phyloP scores from a whole-genome alignment of 2,113 vertebrate genomes.

The Oceanodroma tethys region DNA sequence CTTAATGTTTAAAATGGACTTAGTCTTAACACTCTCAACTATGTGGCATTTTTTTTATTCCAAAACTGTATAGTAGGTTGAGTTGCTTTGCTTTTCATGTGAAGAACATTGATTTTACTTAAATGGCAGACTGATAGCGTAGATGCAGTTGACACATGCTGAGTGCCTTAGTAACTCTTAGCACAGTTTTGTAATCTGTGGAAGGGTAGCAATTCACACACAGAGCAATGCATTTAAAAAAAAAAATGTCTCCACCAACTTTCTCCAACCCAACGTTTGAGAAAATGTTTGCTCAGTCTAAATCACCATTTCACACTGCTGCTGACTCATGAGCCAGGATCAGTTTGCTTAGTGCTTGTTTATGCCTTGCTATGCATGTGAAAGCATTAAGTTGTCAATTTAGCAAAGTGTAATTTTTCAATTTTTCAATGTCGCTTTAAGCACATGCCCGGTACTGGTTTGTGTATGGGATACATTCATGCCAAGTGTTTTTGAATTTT shows the following conservation, averaged over 20 bases:
- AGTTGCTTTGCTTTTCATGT: neutral
- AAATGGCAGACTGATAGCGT: neutral
- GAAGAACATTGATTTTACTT: neutral
- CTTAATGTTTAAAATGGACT: neutral
- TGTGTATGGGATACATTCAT: neutral
- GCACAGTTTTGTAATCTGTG: neutral
- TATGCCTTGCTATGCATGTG: neutral
- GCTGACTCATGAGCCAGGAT: neutral
- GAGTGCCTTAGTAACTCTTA: neutral
- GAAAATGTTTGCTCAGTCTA: neutral
- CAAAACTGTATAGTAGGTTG: neutral
- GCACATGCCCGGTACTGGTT: neutral
- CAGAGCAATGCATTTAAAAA: neutral
- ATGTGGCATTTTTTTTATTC: neutral
- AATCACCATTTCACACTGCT: neutral
- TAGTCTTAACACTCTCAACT: neutral
- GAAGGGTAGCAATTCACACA: neutral
- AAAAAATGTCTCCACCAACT: neutral
- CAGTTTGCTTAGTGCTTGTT: neutral
- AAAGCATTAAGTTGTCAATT: neutral
- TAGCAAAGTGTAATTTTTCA: neutral
- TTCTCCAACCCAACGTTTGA: neutral
- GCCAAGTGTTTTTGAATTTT: neutral
- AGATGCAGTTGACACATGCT: neutral
- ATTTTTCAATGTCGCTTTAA: neutral